Conservation (phyloP, 2,113 vertebrate species). For the Ammospiza caudacuta region DNA sequence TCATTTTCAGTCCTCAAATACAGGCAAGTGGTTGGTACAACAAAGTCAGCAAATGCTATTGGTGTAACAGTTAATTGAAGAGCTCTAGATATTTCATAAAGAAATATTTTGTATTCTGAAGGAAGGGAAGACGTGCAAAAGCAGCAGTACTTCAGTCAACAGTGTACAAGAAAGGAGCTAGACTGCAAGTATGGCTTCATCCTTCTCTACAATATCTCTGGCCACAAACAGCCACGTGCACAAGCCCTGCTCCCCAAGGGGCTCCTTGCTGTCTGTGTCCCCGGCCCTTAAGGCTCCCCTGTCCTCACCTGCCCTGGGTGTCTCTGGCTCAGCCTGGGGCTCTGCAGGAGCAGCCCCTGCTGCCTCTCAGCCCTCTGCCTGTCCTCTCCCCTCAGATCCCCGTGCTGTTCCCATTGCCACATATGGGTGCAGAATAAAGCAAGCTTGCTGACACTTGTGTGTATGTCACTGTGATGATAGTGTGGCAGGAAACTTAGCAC, state of each 20-base stretch:
- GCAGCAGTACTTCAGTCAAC: neutral
- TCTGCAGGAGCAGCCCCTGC: neutral
- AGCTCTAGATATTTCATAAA: neutral
- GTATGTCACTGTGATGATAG: neutral
- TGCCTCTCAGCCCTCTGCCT: neutral
- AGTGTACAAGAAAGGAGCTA: neutral
- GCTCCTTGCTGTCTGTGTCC: neutral
- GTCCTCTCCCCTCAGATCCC: neutral
- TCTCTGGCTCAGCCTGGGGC: neutral
- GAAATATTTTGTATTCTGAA: neutral
- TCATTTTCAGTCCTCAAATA: neutral
- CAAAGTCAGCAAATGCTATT: neutral
- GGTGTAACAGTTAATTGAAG: neutral
- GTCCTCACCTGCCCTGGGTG: neutral
- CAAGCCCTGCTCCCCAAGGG: neutral
- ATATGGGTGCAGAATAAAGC: neutral
- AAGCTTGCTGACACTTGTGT: slow-evolving; percentile 26
- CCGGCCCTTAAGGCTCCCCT: rapidly evolving
- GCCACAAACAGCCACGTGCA: rapidly evolving
- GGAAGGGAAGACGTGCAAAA: neutral
- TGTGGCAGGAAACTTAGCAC: neutral
- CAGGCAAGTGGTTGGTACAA: neutral
- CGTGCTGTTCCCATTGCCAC: neutral
- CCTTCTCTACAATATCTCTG: rapidly evolving
- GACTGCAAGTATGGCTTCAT: neutral